Conservation (phyloP, 2,113 vertebrate species). For the Scopus umbretta region DNA sequence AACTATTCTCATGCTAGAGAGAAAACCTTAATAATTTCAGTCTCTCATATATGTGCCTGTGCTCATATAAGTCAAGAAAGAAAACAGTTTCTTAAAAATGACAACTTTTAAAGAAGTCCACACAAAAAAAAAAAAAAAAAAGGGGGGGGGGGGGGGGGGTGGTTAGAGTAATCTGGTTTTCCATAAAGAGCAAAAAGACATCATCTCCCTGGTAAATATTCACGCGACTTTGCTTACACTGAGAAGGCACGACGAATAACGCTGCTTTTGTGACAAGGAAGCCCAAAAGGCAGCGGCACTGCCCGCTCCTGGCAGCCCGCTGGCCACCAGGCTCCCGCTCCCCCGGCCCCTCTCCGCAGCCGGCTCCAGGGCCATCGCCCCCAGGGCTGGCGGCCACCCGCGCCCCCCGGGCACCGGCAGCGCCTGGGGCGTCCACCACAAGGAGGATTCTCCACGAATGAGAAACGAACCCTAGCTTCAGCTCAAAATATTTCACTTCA, state of each 20-base stretch:
- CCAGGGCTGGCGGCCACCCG: background rate
- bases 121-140: background rate
- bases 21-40: background rate
- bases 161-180: background rate
- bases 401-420: background rate
- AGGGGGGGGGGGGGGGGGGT: too few relatives aligned
- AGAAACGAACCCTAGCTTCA: background rate
- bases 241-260: background rate
- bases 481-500: background rate
- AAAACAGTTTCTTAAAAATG: background rate
- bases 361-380: background rate
- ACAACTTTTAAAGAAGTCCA: conserved; percentile 2
- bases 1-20: background rate
- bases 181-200: conserved; percentile 10
- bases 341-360: background rate
- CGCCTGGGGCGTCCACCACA: rapidly evolving
- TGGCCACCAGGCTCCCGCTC: background rate
- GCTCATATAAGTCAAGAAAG: background rate
- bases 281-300: background rate
- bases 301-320: background rate
- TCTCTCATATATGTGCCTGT: background rate
- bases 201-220: background rate
- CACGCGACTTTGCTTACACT: background rate
- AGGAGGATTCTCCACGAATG: background rate
- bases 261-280: background rate